These are phyloP conservation scores for Sanderia malayensis DNA, from an alignment of 30 jellyfish, hydroid and myxozoan species.

Conservation along the genomic window DNA sequence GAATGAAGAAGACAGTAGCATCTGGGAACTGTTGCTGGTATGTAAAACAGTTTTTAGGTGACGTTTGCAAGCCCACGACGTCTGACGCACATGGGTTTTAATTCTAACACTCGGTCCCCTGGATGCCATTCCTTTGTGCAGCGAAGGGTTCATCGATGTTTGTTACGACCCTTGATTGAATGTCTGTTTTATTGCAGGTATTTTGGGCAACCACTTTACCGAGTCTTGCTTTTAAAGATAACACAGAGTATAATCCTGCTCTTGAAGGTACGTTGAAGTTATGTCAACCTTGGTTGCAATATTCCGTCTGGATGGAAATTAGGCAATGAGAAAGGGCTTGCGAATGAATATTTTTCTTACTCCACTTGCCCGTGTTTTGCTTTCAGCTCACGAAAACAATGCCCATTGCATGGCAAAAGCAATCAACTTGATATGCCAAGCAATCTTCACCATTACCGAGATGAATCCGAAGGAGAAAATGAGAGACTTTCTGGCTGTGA, in stretches of 20 bases:
- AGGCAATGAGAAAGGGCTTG: too few species aligned
- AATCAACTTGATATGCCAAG: slow-evolving; percentile 74
- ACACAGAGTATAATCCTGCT: slow-evolving; percentile 70
- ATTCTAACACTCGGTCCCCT: too few species aligned
- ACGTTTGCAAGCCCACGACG: too few species aligned
- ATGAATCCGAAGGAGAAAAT: slow-evolving; percentile 82
- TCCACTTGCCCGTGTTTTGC: slow-evolving; percentile 3
- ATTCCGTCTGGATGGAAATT: too few species aligned
- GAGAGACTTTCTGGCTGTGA: slow-evolving; percentile 84
- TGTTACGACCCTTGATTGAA: not conserved
- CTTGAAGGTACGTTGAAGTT: slow-evolving; percentile 96
- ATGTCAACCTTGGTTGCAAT: too few species aligned
- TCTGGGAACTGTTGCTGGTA: slow-evolving; percentile 91
- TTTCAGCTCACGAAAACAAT: slow-evolving; percentile 92
- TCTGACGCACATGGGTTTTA: too few species aligned
- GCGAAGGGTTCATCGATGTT: too few species aligned
- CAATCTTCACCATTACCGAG: slow-evolving; percentile 79
- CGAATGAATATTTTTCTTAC: not conserved
- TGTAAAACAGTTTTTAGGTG: too few species aligned
- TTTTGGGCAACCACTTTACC: slow-evolving; percentile 95
- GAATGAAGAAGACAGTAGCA: slow-evolving; percentile 76
- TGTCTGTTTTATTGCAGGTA: slow-evolving; percentile 50
- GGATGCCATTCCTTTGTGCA: too few species aligned
- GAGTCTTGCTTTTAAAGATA: slow-evolving; percentile 72
- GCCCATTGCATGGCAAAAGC: slow-evolving; percentile 96